phyloP scores from a whole-genome alignment of 2,113 vertebrate species.

The Clupea harengus region DNA sequence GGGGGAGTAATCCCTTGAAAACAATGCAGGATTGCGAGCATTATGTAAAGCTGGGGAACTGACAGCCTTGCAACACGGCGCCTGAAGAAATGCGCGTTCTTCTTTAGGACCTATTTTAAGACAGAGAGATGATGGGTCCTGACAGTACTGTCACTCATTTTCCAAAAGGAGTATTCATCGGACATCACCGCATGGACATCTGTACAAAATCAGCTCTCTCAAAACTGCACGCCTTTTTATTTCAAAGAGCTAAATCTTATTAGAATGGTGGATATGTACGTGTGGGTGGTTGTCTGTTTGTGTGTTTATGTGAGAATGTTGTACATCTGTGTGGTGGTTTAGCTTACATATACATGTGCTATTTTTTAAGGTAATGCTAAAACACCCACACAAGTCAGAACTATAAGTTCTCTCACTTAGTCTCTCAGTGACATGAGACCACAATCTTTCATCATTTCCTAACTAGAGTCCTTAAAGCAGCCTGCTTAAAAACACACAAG shows the following conservation, averaged over 20 bases:
- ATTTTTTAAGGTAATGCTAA: neutral
- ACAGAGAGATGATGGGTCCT: neutral
- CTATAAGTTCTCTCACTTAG: neutral
- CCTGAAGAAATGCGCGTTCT: neutral
- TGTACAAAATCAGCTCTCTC: constrained; percentile 4
- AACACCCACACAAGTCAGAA: neutral
- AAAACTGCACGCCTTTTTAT: neutral
- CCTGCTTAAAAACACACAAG: neutral
- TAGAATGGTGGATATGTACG: constrained; percentile 3
- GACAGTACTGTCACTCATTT: neutral
- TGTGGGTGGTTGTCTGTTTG: neutral
- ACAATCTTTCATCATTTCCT: neutral
- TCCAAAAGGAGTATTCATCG: neutral
- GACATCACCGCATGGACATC: constrained; percentile 2
- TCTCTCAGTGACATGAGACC: neutral
- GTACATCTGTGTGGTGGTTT: neutral
- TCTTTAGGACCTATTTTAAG: constrained; percentile 3
- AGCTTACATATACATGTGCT: neutral
- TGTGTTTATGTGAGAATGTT: neutral
- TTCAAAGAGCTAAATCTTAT: constrained; percentile 15
- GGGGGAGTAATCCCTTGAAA: constrained; percentile 1
- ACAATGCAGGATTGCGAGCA: constrained; percentile 11
- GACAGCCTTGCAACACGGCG: neutral
- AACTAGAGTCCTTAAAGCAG: neutral
- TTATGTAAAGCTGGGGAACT: constrained; percentile 1